phyloP scores from a whole-genome alignment of 2,888 invertebrate genomes.

The Agonopterix heracliana region DNA sequence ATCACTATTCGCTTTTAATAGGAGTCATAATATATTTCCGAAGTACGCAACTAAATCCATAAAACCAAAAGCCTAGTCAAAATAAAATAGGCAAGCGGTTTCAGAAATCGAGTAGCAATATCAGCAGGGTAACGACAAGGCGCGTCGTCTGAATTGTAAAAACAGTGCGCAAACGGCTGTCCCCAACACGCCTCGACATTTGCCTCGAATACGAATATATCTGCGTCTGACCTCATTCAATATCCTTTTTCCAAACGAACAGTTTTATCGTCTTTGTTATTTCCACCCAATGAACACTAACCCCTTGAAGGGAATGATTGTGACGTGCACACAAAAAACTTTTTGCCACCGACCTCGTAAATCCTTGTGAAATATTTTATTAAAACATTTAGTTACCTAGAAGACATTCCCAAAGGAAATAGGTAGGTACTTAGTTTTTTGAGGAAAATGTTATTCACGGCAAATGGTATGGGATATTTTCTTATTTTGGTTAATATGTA shows the following conservation, averaged over 20 bases:
- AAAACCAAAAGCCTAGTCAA: conserved; percentile 9
- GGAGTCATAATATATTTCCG: not conserved
- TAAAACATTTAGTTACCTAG: not conserved
- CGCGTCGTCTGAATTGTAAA: conserved; percentile 42
- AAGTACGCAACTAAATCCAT: conserved; percentile 6
- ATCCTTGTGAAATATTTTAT: conserved; percentile 12
- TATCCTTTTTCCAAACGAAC: conserved; percentile 72
- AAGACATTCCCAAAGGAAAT: not conserved
- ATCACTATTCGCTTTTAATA: no score
- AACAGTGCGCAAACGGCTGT: conserved; percentile 57
- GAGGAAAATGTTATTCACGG: not conserved
- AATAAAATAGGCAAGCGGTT: conserved; percentile 16
- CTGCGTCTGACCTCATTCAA: conserved; percentile 70
- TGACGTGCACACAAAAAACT: conserved; percentile 58
- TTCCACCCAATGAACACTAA: conserved; percentile 70
- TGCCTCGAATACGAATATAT: conserved; percentile 63
- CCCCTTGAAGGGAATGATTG: conserved; percentile 63
- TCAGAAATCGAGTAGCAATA: conserved; percentile 31
- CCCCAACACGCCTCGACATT: conserved; percentile 57
- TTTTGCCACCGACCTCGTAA: conserved; percentile 36
- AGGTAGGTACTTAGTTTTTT: not conserved
- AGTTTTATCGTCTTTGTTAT: conserved; percentile 73
- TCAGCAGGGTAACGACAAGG: conserved; percentile 35
- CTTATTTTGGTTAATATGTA: conserved; percentile 25
- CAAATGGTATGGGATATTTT: conserved; percentile 8